A percentile compares a stretch with the other conserved stretches of the same genome.
Conservation (phyloP, 2,888 invertebrate species). For the Nemurella pictetii region DNA sequence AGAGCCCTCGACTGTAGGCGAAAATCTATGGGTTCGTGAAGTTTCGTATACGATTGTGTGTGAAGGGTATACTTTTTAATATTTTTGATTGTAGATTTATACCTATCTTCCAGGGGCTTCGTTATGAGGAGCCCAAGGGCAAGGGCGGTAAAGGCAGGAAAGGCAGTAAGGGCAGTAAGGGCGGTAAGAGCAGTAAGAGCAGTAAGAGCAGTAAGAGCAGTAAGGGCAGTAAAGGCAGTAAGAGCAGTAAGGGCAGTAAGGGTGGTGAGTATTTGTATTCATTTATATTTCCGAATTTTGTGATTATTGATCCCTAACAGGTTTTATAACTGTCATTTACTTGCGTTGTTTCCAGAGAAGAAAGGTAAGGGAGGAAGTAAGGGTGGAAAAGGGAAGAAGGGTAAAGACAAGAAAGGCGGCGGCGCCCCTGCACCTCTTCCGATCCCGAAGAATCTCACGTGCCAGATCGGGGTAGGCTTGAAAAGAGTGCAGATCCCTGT, state of each 20-base stretch:
- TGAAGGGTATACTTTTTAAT: neutral
- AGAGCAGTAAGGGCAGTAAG: too few species aligned
- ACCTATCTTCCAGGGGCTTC: slow-evolving; percentile 12
- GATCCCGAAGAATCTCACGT: slow-evolving; percentile 57
- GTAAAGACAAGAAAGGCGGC: slow-evolving; percentile 45
- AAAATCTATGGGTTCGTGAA: slow-evolving; percentile 13
- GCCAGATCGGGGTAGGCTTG: slow-evolving; percentile 55
- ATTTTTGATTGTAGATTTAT: too few species aligned
- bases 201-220: too few species aligned
- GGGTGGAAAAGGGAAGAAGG: slow-evolving; percentile 50
- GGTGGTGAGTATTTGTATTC: too few species aligned
- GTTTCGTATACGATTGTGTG: neutral
- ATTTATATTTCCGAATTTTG: too few species aligned
- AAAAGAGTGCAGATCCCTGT: slow-evolving; percentile 41
- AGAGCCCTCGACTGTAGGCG: neutral
- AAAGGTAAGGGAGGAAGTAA: slow-evolving; percentile 45
- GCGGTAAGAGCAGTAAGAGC: too few species aligned
- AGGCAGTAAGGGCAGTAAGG: too few species aligned
- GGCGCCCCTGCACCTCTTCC: neutral
- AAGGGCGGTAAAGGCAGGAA: slow-evolving; percentile 10
- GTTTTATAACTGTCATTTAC: too few species aligned
- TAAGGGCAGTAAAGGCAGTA: too few species aligned
- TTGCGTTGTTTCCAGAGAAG: neutral
- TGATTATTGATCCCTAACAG: too few species aligned
- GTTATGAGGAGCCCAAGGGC: neutral